Conservation (phyloP, 2,888 invertebrate genomes). For the Microctonus brassicae region DNA sequence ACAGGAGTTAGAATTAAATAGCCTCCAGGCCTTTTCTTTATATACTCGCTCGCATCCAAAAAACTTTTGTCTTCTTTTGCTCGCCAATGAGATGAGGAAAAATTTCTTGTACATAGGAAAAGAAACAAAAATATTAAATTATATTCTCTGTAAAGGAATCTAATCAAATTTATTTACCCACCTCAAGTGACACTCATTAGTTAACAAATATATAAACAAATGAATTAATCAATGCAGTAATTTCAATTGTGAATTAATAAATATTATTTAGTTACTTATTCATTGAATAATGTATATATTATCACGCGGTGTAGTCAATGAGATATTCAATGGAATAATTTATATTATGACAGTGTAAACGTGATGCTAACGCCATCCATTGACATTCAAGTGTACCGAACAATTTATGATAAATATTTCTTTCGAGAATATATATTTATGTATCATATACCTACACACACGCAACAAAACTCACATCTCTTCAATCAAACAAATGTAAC, state of each 20-base stretch:
- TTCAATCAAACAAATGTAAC: neutral
- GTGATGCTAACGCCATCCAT: neutral
- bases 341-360: neutral
- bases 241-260: too few species aligned
- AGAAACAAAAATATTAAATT: neutral
- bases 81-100: neutral
- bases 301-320: neutral
- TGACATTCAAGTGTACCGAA: neutral
- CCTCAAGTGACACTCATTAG: neutral
- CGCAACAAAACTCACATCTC: too few species aligned
- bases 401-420: neutral
- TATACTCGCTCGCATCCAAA: neutral
- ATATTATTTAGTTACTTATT: too few species aligned
- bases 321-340: neutral
- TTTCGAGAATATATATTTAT: neutral
- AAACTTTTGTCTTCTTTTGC: conserved; percentile 10
- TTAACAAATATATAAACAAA: too few species aligned
- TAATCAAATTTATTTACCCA: neutral
- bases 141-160: neutral
- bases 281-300: too few species aligned
- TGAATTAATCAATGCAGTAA: too few species aligned
- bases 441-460: too few species aligned
- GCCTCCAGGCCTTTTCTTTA: neutral
- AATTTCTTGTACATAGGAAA: neutral
- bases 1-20: conserved; percentile 4